phyloP scores from a whole-genome alignment of 2,888 invertebrate species.

The Nemoura dubitans region DNA sequence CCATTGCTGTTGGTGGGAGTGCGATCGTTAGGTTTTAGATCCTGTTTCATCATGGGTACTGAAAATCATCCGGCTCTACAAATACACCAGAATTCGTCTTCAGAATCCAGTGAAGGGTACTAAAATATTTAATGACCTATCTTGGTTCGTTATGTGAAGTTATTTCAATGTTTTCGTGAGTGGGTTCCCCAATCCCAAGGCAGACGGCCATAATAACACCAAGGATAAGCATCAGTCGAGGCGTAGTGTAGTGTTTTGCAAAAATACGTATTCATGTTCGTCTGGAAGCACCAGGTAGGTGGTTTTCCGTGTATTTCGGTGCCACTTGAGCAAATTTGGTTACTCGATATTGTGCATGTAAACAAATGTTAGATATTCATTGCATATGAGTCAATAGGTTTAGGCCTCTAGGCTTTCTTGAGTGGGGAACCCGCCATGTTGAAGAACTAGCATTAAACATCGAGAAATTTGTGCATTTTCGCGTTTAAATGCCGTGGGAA shows the following conservation, averaged over 20 bases:
- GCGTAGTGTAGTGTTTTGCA: constrained; percentile 59
- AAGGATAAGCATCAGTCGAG: constrained; percentile 56
- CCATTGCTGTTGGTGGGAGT: constrained; percentile 61
- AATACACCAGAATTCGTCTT: constrained; percentile 61
- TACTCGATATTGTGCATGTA: constrained; percentile 48
- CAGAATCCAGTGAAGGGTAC: constrained; percentile 61
- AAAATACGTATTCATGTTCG: constrained; percentile 57
- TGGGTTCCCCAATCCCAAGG: constrained; percentile 55
- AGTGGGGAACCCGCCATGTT: constrained; percentile 63
- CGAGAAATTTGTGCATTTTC: constrained; percentile 45
- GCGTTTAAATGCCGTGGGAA: constrained; percentile 34
- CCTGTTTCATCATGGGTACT: constrained; percentile 63
- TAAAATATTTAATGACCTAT: constrained; percentile 57
- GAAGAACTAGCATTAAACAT: constrained; percentile 54
- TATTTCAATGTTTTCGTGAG: constrained; percentile 53
- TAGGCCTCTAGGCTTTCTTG: constrained; percentile 59
- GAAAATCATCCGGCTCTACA: constrained; percentile 62
- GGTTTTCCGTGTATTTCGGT: constrained; percentile 53
- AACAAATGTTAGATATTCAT: constrained; percentile 49
- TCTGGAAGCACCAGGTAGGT: constrained; percentile 58
- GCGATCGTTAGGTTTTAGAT: constrained; percentile 59
- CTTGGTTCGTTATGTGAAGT: constrained; percentile 51
- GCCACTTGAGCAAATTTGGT: constrained; percentile 51
- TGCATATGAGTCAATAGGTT: constrained; percentile 57
- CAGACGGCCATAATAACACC: constrained; percentile 55